A percentile compares a stretch with the other conserved stretches of the same genome.
Conservation (phyloP, 2,797 vertebrate species). For the Parambassis ranga region DNA sequence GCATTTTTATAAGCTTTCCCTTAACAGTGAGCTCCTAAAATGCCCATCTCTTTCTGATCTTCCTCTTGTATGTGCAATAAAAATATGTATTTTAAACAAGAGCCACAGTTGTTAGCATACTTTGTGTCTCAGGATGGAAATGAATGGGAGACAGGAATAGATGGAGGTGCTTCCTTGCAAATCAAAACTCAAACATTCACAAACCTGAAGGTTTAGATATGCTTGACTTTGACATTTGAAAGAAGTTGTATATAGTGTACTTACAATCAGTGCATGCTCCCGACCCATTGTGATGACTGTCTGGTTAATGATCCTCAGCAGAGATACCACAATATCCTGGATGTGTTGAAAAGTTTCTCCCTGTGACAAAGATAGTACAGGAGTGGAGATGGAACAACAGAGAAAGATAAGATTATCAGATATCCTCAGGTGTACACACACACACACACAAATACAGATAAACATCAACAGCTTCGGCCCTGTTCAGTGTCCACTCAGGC, state of each 20-base stretch:
- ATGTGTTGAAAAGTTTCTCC: slow-evolving; percentile 88
- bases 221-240: background rate
- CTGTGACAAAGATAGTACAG: slow-evolving; percentile 64
- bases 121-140: slow-evolving; percentile 25
- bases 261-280: slow-evolving; percentile 91
- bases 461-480: background rate
- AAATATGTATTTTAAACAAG: slow-evolving; percentile 78
- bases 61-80: slow-evolving; percentile 74
- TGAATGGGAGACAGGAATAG: background rate
- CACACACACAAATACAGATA: slow-evolving; percentile 2
- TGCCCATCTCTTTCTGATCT: slow-evolving; percentile 39
- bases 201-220: background rate
- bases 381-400: background rate
- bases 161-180: background rate
- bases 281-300: slow-evolving; percentile 93
- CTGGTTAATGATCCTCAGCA: slow-evolving; percentile 89
- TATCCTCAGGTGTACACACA: slow-evolving; percentile 1
- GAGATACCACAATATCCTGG: slow-evolving; percentile 90
- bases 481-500: background rate
- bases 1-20: slow-evolving; percentile 63
- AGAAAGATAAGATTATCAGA: background rate
- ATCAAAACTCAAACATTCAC: background rate
- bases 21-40: slow-evolving; percentile 44
- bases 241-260: slow-evolving; percentile 71
- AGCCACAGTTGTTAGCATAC: slow-evolving; percentile 5